A percentile compares a stretch with the other conserved stretches of the same genome.
Conservation (phyloP, 2,113 vertebrate species). For the Symphodus melops region DNA sequence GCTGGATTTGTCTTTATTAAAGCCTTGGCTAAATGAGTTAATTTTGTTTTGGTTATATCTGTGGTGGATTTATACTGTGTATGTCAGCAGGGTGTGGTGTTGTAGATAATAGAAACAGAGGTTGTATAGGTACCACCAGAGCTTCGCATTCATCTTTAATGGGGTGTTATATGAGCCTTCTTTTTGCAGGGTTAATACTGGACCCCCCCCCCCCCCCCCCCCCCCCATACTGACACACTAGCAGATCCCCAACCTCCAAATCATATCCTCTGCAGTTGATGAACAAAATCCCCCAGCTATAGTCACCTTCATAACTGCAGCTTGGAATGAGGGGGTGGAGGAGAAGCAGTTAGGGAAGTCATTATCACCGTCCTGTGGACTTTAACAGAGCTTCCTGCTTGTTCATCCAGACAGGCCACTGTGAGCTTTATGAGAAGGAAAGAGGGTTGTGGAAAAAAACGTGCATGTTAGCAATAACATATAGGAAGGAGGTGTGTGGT, state of each 20-base stretch:
- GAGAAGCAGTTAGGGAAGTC: constrained; percentile 34
- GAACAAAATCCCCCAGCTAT: constrained; percentile 61
- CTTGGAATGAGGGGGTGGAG: constrained; percentile 33
- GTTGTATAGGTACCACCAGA: constrained; percentile 14
- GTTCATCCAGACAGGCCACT: constrained; percentile 24
- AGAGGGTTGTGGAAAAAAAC: neutral
- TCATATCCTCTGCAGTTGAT: constrained; percentile 39
- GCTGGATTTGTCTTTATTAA: constrained; percentile 1
- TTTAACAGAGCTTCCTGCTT: constrained; percentile 56
- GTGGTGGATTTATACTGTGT: neutral
- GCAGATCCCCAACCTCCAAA: constrained; percentile 3
- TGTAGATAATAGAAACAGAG: neutral
- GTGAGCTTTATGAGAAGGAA: constrained; percentile 25
- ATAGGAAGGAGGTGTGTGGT: constrained; percentile 9
- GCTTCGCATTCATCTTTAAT: constrained; percentile 54
- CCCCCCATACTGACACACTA: neutral
- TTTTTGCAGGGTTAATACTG: constrained; percentile 25
- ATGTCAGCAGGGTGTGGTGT: neutral
- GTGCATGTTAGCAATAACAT: neutral
- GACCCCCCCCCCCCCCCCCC: constrained; percentile 14
- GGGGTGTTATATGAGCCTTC: constrained; percentile 50
- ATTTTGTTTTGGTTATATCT: constrained; percentile 30
- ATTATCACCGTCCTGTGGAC: constrained; percentile 67
- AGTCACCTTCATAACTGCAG: constrained; percentile 68
- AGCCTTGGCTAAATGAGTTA: neutral